Evolutionary conservation across 2,888 invertebrate species (phyloP).

Genomic region (Ephialtes manifestator): DNA sequence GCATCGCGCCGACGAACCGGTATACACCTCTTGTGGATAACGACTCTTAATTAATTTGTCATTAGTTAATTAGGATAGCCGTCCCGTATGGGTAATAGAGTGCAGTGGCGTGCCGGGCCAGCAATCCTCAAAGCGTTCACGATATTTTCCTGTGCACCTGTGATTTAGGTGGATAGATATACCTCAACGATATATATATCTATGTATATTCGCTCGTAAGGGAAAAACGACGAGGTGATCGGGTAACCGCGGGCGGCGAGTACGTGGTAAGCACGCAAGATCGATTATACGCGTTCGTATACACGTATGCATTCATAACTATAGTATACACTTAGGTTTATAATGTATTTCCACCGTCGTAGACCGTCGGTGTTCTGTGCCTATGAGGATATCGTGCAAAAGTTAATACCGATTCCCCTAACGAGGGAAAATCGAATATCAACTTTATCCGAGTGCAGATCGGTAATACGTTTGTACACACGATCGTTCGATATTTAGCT

Average conservation of each 20-base stretch:
- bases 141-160: conserved; percentile 62
- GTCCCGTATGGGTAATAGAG: conserved; percentile 72
- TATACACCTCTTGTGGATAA: conserved; percentile 70
- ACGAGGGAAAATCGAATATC: conserved; percentile 49
- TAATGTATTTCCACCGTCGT: conserved; percentile 26
- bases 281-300: conserved; percentile 57
- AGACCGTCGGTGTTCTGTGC: neutral
- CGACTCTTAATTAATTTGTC: conserved; percentile 80
- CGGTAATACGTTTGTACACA: conserved; percentile 3
- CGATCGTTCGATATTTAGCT: neutral
- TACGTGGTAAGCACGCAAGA: conserved; percentile 57
- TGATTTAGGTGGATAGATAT: conserved; percentile 69
- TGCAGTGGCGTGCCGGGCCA: conserved; percentile 69
- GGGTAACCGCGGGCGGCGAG: conserved; percentile 64
- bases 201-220: conserved; percentile 41
- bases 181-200: conserved; percentile 53
- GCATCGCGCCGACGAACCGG: conserved; percentile 73
- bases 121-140: conserved; percentile 53
- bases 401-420: conserved; percentile 18
- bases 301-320: neutral
- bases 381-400: neutral
- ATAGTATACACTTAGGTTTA: conserved; percentile 2
- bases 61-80: conserved; percentile 77
- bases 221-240: conserved; percentile 55
- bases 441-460: conserved; percentile 16